These are phyloP conservation scores for Magallana gigas DNA, from an alignment of 1,140 invertebrate species.

Conservation along the genomic window DNA sequence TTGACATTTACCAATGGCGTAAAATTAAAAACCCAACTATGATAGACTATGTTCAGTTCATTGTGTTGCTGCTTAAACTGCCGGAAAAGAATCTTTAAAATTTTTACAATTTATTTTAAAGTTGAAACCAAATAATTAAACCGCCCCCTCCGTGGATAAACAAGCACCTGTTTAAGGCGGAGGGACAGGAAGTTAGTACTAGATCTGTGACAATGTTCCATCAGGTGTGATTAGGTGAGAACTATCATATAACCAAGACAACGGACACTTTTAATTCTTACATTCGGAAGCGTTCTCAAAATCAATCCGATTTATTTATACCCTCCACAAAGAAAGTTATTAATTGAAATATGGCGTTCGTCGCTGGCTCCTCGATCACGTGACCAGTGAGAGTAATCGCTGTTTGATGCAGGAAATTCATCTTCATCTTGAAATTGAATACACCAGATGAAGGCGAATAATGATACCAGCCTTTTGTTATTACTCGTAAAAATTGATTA, in stretches of 20 bases:
- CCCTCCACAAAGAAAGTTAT: conserved; percentile 9
- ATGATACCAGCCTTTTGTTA: not conserved
- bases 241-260: not conserved
- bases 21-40: too few species aligned
- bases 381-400: not conserved
- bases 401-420: conserved; percentile 3
- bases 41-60: too few species aligned
- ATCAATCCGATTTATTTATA: conserved; percentile 19
- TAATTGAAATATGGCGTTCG: not conserved
- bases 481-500: conserved; percentile 36
- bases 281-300: not conserved
- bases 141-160: too few species aligned
- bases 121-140: too few species aligned
- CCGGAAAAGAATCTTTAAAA: too few species aligned
- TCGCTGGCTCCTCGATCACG: not conserved
- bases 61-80: too few species aligned
- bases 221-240: too few species aligned
- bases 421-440: conserved; percentile 16
- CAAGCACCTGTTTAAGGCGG: too few species aligned
- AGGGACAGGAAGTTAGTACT: too few species aligned
- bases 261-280: not conserved
- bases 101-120: too few species aligned
- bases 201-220: too few species aligned
- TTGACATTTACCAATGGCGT: too few species aligned
- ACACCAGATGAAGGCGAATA: conserved; percentile 13